Base-by-base conservation (phyloP, 2,888 invertebrate genomes). In the Bimastos eiseni region DNA sequence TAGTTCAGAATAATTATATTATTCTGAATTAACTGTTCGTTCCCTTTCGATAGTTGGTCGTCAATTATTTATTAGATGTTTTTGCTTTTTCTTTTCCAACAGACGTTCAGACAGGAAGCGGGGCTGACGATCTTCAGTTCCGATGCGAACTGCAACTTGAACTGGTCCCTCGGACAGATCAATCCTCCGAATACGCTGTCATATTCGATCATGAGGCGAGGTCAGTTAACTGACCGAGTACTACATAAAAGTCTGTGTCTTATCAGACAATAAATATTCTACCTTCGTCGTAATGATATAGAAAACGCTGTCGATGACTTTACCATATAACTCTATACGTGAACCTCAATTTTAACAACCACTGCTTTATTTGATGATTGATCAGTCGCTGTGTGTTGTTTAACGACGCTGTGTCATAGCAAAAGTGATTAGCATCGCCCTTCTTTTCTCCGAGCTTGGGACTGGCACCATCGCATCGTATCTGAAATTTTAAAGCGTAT, bases 81-180 rank as follows among this genome's bases (percentile, higher is more conserved):
- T 70, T n/a, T 70, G 70, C 4, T 70, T 24, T 86, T 86, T 6
- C 24, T 86, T 0, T 86, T 36, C 8, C 21, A 34, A 86, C 86
- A 86, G 86, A 86, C 86, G 21, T 86, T 86, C 24, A 86, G 34
- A 86, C 86, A 86, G 21, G 86, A 86, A 86, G 36, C 36, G 3
- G 34, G 36, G 1, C 36, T 36, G 36, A 86, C 36, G 86, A 86
- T 86, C 15, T 86, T 86, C 86, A 37, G 86, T 36, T 86, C 86
- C 6, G 86, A 86, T 33, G 33, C 37, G 36, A 86, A 86, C 86
- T 86, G 86, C 24, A 34, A 86, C 86, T 36, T 11, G 13, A 86
- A 37, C 36, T 86, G 86, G 86, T 86, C 37, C 24, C 86, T 86
- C 17, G 36, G 19, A 24, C 86, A 36, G 37, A 34, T 0, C 36